Base-by-base conservation (phyloP, 2,113 vertebrate species). In the Nothobranchius kuhntae region DNA sequence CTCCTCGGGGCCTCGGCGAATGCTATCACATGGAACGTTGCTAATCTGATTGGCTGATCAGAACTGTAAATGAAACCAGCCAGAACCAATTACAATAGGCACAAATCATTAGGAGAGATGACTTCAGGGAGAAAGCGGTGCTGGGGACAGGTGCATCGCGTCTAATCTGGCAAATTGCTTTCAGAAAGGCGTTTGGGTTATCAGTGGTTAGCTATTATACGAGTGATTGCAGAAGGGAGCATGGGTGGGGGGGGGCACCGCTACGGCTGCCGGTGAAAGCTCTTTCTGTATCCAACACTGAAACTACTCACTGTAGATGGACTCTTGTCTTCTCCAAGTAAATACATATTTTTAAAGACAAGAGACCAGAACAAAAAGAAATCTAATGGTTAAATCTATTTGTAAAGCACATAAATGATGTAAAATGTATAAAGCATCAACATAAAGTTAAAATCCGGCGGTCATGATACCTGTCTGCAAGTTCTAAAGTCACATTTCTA, bases 41-140 rank as follows among this genome's bases (percentile, higher is more conserved):
- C 83, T 88, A 89, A 90, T 90, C 87, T 90, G 86, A 91, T 89
- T 87, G 88, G 84, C 84, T 81, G 83, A 89, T 91, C 84, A 80
- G 66, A 81, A 84, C 65, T 88, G 86, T 90, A 91, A 90, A 88
- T 89, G 86, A 89, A 90, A 85, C 86, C 86, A 77, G 80, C 83
- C 87, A 78, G 59, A 81, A 79, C 80, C 87, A 89, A 90, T 90
- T 90, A 86, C 88, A 88, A 86, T 61, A 72, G 87, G 83, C 72
- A 75, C 78, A 65, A 79, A 86, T 84, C 84, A 88, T 87, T 86
- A 87, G 71, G 80, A 88, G 70, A 79, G 82, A 90, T 83, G 86
- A 84, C 90, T 87, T 89, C 36, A 14, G 90, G 90, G 90, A 90
- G 70, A 42, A 73, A 68, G 71, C 11, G 9, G 47, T 76, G 80